phyloP scores from a whole-genome alignment of 2,888 invertebrate species.

The Epinotia brunnichana region DNA sequence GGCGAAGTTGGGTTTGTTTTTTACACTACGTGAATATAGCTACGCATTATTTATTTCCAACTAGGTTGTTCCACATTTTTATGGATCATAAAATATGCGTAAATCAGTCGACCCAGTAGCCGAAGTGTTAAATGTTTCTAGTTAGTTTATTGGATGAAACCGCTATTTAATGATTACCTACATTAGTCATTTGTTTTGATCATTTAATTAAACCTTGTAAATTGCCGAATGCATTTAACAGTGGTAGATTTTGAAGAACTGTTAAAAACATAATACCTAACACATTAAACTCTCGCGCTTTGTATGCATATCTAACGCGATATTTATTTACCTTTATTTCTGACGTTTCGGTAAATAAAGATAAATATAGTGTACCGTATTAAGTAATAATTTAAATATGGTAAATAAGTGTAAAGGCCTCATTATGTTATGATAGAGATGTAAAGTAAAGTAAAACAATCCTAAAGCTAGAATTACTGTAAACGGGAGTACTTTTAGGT shows the following conservation, averaged over 20 bases:
- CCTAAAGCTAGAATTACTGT: too few species aligned
- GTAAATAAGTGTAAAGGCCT: too few species aligned
- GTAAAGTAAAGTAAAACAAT: too few species aligned
- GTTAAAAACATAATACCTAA: background rate
- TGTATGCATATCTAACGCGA: too few species aligned
- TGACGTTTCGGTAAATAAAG: too few species aligned
- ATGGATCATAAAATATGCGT: conserved; percentile 22
- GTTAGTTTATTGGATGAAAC: conserved; percentile 26
- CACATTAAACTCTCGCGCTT: too few species aligned
- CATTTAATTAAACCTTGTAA: background rate
- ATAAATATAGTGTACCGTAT: too few species aligned
- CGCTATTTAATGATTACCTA: conserved; percentile 7
- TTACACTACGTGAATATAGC: conserved; percentile 21
- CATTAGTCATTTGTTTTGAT: conserved; percentile 5
- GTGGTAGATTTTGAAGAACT: background rate
- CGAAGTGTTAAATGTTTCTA: conserved; percentile 25
- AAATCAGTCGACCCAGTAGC: conserved; percentile 20
- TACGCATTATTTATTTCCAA: conserved; percentile 19
- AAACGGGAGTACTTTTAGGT: too few species aligned
- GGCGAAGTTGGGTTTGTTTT: background rate
- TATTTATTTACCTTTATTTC: too few species aligned
- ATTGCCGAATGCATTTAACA: background rate
- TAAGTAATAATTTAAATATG: too few species aligned
- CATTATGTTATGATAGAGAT: too few species aligned
- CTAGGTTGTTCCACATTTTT: conserved; percentile 27